Evolutionary conservation across 2,797 vertebrate species (phyloP), one percentile per base, ranked within the genome.

Genomic region (Pangasius sanitwongsei): DNA sequence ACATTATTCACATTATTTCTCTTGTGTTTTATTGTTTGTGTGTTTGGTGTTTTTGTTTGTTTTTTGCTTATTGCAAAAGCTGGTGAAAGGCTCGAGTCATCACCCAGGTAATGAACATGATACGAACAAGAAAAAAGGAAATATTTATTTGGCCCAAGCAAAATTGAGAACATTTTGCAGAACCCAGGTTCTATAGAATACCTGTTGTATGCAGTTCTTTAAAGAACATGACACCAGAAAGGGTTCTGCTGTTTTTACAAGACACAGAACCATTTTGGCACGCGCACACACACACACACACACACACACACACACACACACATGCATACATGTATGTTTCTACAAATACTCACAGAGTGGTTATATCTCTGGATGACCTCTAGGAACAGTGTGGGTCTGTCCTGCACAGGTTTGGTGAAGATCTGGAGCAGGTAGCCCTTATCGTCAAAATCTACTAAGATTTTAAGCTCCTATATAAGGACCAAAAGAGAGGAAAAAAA

Each of bases 361-460:
- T 97, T 97, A 91, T 96, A 83, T 87, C 96, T 94, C 92, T 97
- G 96, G 91, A 97, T 97, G 92, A 97, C 95, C 92, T 97, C 97
- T 91, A 97, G 67, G 94, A 97, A 97, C 81, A 97, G 96, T 0
- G 97, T 97, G 0, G 97, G 97, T 72, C 97, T 92, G 94, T 97
- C 97, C 93, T 97, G 97, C 88, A 97, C 90, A 0, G 97, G 97
- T 90, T 97, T 97, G 93, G 96, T 96, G 93, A 97, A 97, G 95
- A 97, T 97, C 91, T 97, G 97, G 20, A 97, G 96, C 81, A 97
- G 95, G 92, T 97, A 97, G 83, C 97, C 97, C 34, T 97, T 96
- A 85, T 97, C 97, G n/a, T 97, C 97, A 70, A 94, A 97, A 92
- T 97, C 97, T 34, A 97, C 96, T 87, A 97, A 92, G 93, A 97